Percentiles rank a stretch among this genome's conserved stretches.
These are phyloP conservation scores for Scophthalmus maximus DNA, from an alignment of 2,113 vertebrate genomes.

Conservation along the genomic window DNA sequence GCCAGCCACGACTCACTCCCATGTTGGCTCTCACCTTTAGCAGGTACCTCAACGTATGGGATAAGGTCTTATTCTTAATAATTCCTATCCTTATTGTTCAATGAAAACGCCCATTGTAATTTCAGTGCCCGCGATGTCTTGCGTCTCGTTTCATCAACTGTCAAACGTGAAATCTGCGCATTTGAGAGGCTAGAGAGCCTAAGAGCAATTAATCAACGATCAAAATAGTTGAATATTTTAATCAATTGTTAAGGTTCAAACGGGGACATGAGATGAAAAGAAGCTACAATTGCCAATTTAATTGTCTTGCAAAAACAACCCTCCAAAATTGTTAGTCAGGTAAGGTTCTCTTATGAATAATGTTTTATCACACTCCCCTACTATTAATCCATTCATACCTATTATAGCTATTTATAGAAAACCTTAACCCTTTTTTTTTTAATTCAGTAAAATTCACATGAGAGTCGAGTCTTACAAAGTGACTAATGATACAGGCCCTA, in stretches of 20 bases:
- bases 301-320: too few species aligned
- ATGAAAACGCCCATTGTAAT: too few species aligned
- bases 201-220: not conserved
- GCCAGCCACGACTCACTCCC: slow-evolving; percentile 23
- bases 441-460: too few species aligned
- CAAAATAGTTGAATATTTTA: not conserved
- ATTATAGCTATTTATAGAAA: too few species aligned
- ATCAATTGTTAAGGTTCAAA: not conserved
- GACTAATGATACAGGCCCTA: not conserved
- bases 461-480: not conserved
- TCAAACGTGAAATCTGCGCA: not conserved
- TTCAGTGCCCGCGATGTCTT: too few species aligned
- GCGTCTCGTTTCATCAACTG: too few species aligned
- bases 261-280: not conserved
- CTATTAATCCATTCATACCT: too few species aligned
- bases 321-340: too few species aligned
- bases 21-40: slow-evolving; percentile 10
- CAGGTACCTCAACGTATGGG: slow-evolving; percentile 16
- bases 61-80: not conserved
- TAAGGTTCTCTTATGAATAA: too few species aligned
- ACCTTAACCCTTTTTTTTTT: too few species aligned
- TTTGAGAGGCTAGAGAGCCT: not conserved
- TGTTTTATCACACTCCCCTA: too few species aligned
- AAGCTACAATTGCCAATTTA: not conserved
- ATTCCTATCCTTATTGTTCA: too few species aligned